Percentiles rank a stretch among this genome's conserved stretches.
Conservation (phyloP, 2,797 vertebrate genomes). For the Notoglanidium macrostoma region DNA sequence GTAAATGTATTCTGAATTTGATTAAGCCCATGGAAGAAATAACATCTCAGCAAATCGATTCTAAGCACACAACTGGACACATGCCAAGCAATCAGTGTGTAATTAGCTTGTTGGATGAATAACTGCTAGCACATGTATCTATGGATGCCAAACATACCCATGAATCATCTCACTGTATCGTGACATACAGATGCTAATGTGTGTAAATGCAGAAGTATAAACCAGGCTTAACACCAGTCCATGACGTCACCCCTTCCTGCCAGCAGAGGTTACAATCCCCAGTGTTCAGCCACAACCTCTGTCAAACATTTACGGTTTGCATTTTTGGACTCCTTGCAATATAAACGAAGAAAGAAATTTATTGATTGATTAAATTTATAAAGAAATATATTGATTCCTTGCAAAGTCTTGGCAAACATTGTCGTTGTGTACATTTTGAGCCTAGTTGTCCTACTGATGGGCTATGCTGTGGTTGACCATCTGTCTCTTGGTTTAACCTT, state of each 20-base stretch:
- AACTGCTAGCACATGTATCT: background rate
- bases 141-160: background rate
- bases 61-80: background rate
- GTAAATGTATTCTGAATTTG: background rate
- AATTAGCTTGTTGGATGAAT: background rate
- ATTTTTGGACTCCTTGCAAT: background rate
- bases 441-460: background rate
- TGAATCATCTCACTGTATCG: no score
- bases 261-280: background rate
- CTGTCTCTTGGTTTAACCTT: background rate
- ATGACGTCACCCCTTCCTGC: background rate
- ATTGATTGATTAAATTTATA: no score
- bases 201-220: background rate
- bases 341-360: background rate
- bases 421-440: background rate
- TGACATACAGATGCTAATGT: background rate
- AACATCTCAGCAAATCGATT: background rate
- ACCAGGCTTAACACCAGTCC: background rate
- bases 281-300: background rate
- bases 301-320: background rate
- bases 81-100: background rate
- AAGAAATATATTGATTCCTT: background rate
- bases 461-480: background rate
- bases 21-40: background rate
- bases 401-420: background rate